Evolutionary conservation across 1,140 invertebrate genomes (phyloP), one percentile per base, ranked within the genome.

Genomic region (Ectropis grisescens): DNA sequence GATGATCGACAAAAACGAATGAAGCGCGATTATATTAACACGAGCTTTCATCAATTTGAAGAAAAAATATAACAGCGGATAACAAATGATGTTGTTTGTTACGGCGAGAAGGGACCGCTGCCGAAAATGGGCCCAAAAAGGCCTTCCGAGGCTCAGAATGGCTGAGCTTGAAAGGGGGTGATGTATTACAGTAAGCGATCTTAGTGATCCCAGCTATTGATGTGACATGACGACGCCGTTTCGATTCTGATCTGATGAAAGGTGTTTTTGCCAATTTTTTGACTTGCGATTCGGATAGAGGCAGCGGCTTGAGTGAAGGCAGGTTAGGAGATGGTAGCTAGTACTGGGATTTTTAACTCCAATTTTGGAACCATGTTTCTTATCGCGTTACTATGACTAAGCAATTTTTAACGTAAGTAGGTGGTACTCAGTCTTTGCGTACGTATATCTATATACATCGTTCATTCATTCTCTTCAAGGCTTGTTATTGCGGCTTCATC

Each of bases 21-120:
- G 66, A 76, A 78, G 70, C 75, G 71, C 70, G 59, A 78, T 80
- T 80, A 75, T 80, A 78, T 78, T 67, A 80, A 75, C 75, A 68
- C 45, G 41, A 47, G 47, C 69, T 75, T 71, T 70, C 72, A 74
- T 69, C 68, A 65, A 47, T 47, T 52, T 53, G 50, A 53, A 65
- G 65, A 67, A 67, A 72, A 70, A 35, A 31, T 39, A 37, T 54
- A 59, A 66, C 65, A 53, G 47, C 65, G 52, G 60, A 47, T 66
- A 76, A 80, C 70, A 80, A 80, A 80, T 80, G 75, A 76, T 76
- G 68, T 76, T 80, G 75, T 80, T 80, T 64, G 58, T 58, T 37
- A 49, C n/a, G n/a, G n/a, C 4, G 36, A 49, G 45, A 55, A 57
- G 38, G 43, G 52, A 43, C 22, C 29, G 11, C 13, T 28, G 29